A percentile compares a stretch with the other conserved stretches of the same genome.
Conservation (phyloP, 2,113 vertebrate species). For the Podocnemis expansa region DNA sequence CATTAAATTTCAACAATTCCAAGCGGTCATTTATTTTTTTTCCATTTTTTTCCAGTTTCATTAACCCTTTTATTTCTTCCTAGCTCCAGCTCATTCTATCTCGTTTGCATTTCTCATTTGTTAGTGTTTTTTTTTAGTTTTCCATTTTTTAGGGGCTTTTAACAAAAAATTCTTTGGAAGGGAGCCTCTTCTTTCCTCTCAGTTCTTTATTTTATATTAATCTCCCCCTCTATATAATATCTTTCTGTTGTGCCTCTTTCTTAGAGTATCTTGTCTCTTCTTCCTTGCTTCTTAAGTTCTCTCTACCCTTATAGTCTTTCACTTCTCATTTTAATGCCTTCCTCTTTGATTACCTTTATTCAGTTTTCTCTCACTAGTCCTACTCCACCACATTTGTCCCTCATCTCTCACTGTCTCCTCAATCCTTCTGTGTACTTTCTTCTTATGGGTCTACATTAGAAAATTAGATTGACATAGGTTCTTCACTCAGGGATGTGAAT, state of each 20-base stretch:
- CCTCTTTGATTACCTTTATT: not conserved
- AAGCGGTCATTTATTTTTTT: not conserved
- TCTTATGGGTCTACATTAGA: not conserved
- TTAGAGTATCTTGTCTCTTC: not conserved
- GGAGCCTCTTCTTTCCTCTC: not conserved
- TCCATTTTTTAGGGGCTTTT: not conserved
- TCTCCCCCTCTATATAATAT: not conserved
- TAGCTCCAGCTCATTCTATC: not conserved
- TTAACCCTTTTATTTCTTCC: not conserved
- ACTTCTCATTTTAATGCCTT: not conserved
- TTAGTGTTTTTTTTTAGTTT: not conserved
- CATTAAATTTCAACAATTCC: not conserved
- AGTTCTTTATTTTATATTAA: not conserved
- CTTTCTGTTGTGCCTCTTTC: not conserved
- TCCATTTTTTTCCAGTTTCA: not conserved
- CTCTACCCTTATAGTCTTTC: not conserved
- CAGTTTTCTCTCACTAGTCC: not conserved
- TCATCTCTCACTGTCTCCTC: not conserved
- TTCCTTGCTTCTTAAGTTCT: not conserved
- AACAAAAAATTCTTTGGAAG: not conserved
- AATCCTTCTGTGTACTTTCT: no score
- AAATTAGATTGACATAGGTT: not conserved
- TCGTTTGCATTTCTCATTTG: not conserved
- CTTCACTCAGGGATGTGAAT: not conserved
- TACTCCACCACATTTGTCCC: not conserved